phyloP scores from a whole-genome alignment of 2,113 vertebrate species.

The Mirounga angustirostris region DNA sequence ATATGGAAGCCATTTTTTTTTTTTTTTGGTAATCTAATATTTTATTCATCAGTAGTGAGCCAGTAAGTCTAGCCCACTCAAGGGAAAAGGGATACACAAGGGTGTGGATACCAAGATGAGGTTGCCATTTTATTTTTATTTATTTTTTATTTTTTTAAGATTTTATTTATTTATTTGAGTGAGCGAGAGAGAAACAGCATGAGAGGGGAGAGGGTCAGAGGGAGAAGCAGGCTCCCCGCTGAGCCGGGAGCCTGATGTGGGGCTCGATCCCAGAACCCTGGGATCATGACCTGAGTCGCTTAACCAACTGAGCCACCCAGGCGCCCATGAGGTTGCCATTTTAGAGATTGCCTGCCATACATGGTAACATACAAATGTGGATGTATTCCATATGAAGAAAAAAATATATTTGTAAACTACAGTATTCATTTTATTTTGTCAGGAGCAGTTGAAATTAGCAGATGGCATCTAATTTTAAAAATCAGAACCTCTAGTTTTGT shows the following conservation, averaged over 20 bases:
- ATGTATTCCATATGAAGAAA: neutral
- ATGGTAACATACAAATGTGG: neutral
- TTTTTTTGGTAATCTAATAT: neutral
- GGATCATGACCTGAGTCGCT: too few relatives aligned
- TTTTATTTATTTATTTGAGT: too few relatives aligned
- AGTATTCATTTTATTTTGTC: neutral
- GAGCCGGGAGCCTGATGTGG: too few relatives aligned
- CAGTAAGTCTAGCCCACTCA: neutral
- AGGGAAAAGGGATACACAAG: neutral
- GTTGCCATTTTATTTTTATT: neutral
- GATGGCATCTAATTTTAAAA: neutral
- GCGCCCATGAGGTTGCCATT: neutral
- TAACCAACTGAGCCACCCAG: too few relatives aligned
- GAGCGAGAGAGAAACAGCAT: too few relatives aligned
- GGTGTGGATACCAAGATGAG: neutral
- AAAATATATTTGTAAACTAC: neutral
- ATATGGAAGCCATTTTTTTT: neutral
- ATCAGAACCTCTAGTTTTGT: neutral
- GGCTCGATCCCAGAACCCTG: too few relatives aligned
- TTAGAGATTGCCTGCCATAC: neutral
- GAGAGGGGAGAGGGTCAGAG: too few relatives aligned
- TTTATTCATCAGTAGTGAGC: neutral
- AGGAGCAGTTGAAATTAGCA: slow-evolving; percentile 25
- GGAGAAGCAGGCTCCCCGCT: too few relatives aligned
- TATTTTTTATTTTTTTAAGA: too few relatives aligned